phyloP scores from a whole-genome alignment of 2,797 vertebrate genomes.

The Chromis chromis region DNA sequence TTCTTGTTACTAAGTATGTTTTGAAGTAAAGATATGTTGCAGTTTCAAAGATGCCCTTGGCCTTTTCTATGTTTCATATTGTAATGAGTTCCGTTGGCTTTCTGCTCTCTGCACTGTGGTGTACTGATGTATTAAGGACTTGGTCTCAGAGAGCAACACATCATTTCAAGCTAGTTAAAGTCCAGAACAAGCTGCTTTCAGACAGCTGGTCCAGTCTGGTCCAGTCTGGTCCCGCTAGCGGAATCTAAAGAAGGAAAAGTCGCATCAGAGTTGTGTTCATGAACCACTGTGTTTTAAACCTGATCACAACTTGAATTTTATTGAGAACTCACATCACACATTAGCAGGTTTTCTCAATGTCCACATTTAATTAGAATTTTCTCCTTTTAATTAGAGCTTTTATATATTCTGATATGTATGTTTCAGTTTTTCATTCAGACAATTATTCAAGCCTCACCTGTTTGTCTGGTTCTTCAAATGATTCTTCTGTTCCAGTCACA shows the following conservation, averaged over 20 bases:
- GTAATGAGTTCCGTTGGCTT: neutral
- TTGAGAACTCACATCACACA: neutral
- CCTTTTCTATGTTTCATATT: neutral
- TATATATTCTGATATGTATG: neutral
- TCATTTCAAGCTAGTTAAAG: constrained; percentile 25
- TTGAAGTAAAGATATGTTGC: neutral
- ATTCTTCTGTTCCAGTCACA: neutral
- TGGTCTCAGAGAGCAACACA: neutral
- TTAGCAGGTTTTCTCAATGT: neutral
- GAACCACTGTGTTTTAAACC: neutral
- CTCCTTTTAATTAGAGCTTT: neutral
- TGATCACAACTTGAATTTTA: neutral
- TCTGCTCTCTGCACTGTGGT: constrained; percentile 2
- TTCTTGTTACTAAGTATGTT: neutral
- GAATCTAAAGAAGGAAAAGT: constrained; percentile 28
- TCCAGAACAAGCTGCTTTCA: constrained; percentile 17
- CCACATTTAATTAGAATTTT: neutral
- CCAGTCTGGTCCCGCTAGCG: neutral
- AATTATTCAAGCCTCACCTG: neutral
- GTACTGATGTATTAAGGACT: neutral
- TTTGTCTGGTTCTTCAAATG: neutral
- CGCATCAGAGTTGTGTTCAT: constrained; percentile 11
- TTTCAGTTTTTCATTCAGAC: neutral
- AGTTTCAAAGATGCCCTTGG: neutral
- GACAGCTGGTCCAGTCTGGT: neutral